phyloP scores from a whole-genome alignment of 2,888 invertebrate species.

The Himalopsyche anomala region DNA sequence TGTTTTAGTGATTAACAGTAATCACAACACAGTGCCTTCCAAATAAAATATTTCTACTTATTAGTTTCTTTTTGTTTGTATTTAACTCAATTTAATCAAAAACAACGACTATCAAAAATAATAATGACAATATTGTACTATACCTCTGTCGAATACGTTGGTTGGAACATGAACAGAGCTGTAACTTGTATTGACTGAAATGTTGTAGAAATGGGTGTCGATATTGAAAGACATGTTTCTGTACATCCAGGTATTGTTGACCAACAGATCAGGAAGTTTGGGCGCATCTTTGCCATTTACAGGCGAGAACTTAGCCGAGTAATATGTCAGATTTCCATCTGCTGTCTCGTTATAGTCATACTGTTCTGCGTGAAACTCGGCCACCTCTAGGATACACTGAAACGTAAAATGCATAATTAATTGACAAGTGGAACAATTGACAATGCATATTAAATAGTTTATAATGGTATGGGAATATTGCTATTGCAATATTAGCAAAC shows the following conservation, averaged over 20 bases:
- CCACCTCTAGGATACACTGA: conserved; percentile 85
- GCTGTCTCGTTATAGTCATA: conserved; percentile 75
- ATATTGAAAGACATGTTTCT: conserved; percentile 79
- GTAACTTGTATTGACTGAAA: conserved; percentile 85
- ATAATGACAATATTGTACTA: conserved; percentile 63
- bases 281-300: conserved; percentile 70
- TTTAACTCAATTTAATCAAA: no score
- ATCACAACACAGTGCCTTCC: no score
- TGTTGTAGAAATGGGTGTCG: conserved; percentile 90
- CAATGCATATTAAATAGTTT: no score
- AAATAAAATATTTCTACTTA: no score
- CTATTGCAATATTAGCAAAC: no score
- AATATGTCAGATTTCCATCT: conserved; percentile 78
- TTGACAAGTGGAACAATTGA: no score
- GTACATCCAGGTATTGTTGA: conserved; percentile 71
- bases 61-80: no score
- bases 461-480: no score
- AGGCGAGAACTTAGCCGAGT: conserved; percentile 88
- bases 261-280: conserved; percentile 68
- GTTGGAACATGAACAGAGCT: conserved; percentile 96
- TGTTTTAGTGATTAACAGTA: no score
- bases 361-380: conserved; percentile 82
- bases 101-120: no score
- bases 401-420: conserved; percentile 66
- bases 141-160: conserved; percentile 92